phyloP scores from a whole-genome alignment of 2,113 vertebrate genomes.

The Rhodinocichla rosea region DNA sequence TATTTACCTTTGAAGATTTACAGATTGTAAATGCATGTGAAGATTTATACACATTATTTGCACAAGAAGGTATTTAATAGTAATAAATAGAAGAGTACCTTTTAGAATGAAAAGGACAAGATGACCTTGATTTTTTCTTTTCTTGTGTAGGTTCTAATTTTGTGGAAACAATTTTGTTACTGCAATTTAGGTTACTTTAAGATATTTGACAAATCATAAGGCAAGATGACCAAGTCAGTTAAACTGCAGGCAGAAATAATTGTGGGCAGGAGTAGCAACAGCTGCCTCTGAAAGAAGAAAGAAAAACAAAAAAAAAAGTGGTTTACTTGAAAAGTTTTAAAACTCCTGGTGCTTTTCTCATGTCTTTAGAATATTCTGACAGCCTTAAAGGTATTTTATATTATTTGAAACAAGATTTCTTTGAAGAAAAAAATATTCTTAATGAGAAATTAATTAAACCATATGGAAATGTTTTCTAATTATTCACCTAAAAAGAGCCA shows the following conservation, averaged over 20 bases:
- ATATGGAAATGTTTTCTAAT: not conserved
- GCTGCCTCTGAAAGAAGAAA: not conserved
- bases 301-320: not conserved
- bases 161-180: not conserved
- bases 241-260: not conserved
- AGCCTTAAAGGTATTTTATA: not conserved
- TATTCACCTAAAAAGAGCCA: not conserved
- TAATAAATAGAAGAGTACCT: not conserved
- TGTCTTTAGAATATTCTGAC: not conserved
- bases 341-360: not conserved
- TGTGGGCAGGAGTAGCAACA: not conserved
- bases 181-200: not conserved
- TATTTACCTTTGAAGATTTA: not conserved
- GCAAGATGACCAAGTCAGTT: not conserved
- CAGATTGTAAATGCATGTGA: not conserved
- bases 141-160: not conserved
- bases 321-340: not conserved
- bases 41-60: not conserved
- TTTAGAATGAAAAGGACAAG: not conserved
- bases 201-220: not conserved
- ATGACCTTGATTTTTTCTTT: not conserved
- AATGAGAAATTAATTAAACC: not conserved
- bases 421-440: not conserved
- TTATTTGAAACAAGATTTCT: not conserved
- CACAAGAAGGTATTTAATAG: not conserved